phyloP scores from a whole-genome alignment of 37 sponge, comb jelly and placozoan genomes.

The Crambe crambe region DNA sequence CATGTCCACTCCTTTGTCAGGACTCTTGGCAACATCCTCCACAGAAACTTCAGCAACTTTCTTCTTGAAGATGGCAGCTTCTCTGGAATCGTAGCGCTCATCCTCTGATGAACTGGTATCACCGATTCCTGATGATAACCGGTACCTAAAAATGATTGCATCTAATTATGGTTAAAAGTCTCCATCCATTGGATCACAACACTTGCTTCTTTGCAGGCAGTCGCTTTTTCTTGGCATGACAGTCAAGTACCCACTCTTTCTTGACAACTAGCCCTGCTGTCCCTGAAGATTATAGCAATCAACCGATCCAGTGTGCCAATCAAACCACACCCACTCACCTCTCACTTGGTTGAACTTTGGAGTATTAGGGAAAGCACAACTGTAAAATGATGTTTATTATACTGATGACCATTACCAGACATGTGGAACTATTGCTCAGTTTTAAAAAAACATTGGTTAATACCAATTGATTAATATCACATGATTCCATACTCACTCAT shows the following conservation, averaged over 20 bases:
- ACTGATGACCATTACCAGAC: no score
- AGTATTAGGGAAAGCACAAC: conserved; percentile 93
- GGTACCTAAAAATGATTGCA: conserved; percentile 39
- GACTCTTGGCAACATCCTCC: not conserved
- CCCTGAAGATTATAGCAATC: not conserved
- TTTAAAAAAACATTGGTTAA: no score
- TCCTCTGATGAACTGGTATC: conserved; percentile 27
- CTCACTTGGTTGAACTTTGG: conserved; percentile 94
- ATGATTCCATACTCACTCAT: no score
- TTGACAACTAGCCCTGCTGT: conserved; percentile 59
- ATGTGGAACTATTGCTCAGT: no score
- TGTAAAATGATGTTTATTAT: conserved; percentile 17
- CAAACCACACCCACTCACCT: conserved; percentile 16
- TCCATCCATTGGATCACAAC: no score
- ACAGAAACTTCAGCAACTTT: not conserved
- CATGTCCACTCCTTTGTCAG: conserved; percentile 1
- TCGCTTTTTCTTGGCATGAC: conserved; percentile 40
- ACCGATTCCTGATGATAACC: conserved; percentile 10
- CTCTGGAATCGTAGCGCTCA: conserved; percentile 50
- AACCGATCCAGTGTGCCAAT: not conserved
- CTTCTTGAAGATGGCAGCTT: conserved; percentile 31
- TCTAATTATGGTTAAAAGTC: no score
- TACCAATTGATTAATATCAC: no score
- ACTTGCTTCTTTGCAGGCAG: conserved; percentile 64
- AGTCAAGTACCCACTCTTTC: conserved; percentile 82